These are phyloP conservation scores for Montipora sp. DNA, from an alignment of 64 coral and sea anemone genomes.

Conservation along the genomic window DNA sequence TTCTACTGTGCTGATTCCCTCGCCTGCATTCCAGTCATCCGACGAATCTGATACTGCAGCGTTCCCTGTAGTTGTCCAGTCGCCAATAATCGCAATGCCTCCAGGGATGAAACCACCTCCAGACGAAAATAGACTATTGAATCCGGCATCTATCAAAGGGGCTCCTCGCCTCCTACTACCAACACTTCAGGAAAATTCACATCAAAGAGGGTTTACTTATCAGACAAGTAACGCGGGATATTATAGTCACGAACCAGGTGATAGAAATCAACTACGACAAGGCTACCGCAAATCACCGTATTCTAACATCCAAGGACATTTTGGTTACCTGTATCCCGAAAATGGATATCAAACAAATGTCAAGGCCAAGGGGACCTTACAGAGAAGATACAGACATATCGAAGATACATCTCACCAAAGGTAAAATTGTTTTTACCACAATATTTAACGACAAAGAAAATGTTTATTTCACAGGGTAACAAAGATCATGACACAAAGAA, in stretches of 20 bases:
- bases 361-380: background rate
- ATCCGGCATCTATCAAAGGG: background rate
- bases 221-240: background rate
- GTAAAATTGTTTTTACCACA: background rate
- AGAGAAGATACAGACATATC: slow-evolving; percentile 15
- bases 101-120: slow-evolving; percentile 35
- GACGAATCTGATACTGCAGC: background rate
- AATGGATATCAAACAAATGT: background rate
- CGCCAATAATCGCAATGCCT: slow-evolving; percentile 32
- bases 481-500: too few relatives aligned
- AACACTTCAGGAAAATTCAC: background rate
- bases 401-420: background rate
- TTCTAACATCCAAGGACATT: background rate
- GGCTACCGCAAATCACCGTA: background rate
- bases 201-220: background rate
- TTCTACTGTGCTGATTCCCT: slow-evolving; percentile 1
- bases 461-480: too few relatives aligned
- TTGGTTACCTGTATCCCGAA: background rate
- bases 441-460: too few relatives aligned
- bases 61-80: background rate
- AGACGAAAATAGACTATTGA: background rate
- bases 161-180: background rate
- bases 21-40: background rate
- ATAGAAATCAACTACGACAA: background rate
- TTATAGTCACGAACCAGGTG: background rate